Evolutionary conservation across 1,140 invertebrate species (phyloP), one percentile per base, ranked within the genome.

Genomic region (Nephotettix cincticeps): DNA sequence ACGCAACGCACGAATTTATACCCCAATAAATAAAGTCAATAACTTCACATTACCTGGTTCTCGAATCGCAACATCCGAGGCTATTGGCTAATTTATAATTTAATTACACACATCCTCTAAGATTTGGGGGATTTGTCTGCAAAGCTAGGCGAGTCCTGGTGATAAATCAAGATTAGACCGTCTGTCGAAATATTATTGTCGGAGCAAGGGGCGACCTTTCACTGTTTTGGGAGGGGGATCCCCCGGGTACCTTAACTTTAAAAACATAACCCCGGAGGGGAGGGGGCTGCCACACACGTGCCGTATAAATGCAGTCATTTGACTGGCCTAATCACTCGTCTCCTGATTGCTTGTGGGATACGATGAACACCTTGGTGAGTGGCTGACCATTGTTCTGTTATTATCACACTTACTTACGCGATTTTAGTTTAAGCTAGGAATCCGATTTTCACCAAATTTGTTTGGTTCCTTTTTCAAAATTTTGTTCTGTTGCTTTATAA

Each of bases 251-350:
- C 47, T n/a, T 51, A 51, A 51, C 14, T 51, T 51, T 51, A n/a
- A 61, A 61, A 61, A 61, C 28, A 61, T 61, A 27, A n/a, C 6
- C 21, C 56, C 56, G 25, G 9, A 23, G 23, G 56, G 56, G 56
- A 23, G 56, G 56, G 56, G 56, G 56, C 47, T 11, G 47, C 13
- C 47, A 29, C 21, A 21, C 56, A n/a, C 6, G 14, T 25, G 21
- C 28, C 56, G 25, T 61, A 61, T 61, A 61, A 61, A 61, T 61
- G 23, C 56, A 61, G 27, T 61, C 56, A 61, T 61, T 61, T 61
- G 56, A 11, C 21, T 4, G 11, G 6, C 3, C 56, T 61, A 61
- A 61, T 61, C 56, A 61, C 56, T 61, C 56, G 27, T 9, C 2
- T 61, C 28, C 6, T 21, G 56, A 61, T 61, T 27, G 23, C 56